Conservation (phyloP, 2,113 vertebrate species). For the Pelmatolapia mariae region DNA sequence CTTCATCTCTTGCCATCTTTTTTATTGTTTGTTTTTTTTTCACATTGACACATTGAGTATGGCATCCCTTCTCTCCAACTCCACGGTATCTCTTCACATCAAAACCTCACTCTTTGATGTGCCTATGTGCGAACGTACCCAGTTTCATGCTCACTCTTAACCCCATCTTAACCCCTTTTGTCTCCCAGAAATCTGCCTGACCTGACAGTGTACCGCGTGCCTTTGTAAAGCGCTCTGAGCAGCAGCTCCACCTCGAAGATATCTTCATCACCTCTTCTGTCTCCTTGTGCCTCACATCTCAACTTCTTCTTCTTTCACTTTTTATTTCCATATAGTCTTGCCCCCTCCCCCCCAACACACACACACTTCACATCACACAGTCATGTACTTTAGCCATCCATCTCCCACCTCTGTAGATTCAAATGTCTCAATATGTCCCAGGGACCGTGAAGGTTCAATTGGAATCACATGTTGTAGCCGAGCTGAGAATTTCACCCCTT, state of each 20-base stretch:
- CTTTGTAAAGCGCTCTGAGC: constrained; percentile 1
- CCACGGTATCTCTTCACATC: neutral
- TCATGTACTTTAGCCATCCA: constrained; percentile 70
- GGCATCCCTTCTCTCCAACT: neutral
- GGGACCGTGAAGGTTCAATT: constrained; percentile 62
- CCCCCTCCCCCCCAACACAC: neutral
- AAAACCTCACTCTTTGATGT: neutral
- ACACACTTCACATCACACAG: constrained; percentile 44
- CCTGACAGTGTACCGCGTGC: constrained; percentile 14
- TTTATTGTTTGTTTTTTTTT: neutral
- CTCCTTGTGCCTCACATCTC: neutral
- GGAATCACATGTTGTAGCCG: constrained; percentile 68
- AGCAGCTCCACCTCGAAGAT: constrained; percentile 36
- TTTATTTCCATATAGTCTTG: constrained; percentile 3
- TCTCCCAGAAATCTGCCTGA: constrained; percentile 25
- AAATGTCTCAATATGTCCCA: constrained; percentile 66
- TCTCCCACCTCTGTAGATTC: constrained; percentile 58
- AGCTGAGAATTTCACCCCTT: constrained; percentile 52
- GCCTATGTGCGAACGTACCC: neutral
- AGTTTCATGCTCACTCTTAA: constrained; percentile 19
- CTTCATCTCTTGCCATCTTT: neutral
- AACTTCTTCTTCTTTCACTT: constrained; percentile 1
- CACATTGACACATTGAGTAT: neutral
- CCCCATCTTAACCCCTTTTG: constrained; percentile 41
- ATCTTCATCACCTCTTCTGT: constrained; percentile 20